These are phyloP conservation scores for Rhinogobius similis DNA, from an alignment of 2,113 vertebrate genomes.

Conservation along the genomic window DNA sequence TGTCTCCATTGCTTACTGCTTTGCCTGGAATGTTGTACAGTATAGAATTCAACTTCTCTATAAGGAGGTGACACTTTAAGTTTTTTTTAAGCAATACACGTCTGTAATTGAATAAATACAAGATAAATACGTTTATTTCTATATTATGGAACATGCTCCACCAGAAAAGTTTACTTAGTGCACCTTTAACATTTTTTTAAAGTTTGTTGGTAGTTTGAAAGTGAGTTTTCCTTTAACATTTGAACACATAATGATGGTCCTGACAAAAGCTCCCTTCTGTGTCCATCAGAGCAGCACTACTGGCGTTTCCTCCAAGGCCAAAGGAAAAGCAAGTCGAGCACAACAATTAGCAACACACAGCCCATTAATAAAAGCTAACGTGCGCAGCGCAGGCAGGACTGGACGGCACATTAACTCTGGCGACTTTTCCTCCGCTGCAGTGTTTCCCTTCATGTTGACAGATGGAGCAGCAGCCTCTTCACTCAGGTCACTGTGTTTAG, in stretches of 20 bases:
- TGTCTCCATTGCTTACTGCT: no score
- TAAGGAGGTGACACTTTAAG: no score
- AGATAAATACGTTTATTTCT: no score
- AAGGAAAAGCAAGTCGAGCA: slow-evolving; percentile 53
- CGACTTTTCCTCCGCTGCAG: slow-evolving; percentile 43
- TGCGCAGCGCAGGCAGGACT: slow-evolving; percentile 47
- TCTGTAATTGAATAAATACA: no score
- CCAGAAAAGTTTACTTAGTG: no score
- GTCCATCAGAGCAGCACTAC: slow-evolving; percentile 26
- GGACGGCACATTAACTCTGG: slow-evolving; percentile 71
- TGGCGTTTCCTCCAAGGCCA: slow-evolving; percentile 44
- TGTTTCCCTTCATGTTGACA: slow-evolving; percentile 37
- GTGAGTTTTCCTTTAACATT: slow-evolving; percentile 16
- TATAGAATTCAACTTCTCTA: no score
- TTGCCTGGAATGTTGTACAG: no score
- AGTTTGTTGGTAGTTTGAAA: not conserved
- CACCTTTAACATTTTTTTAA: not conserved
- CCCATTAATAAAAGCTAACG: slow-evolving; percentile 74
- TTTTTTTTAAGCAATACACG: no score
- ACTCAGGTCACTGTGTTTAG: slow-evolving; percentile 43
- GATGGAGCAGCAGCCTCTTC: slow-evolving; percentile 35
- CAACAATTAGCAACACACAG: slow-evolving; percentile 74
- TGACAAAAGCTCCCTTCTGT: not conserved
- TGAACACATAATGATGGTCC: not conserved
- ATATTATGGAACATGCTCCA: no score